phyloP scores from a whole-genome alignment of 2,113 vertebrate genomes.

The Galeopterus variegatus region DNA sequence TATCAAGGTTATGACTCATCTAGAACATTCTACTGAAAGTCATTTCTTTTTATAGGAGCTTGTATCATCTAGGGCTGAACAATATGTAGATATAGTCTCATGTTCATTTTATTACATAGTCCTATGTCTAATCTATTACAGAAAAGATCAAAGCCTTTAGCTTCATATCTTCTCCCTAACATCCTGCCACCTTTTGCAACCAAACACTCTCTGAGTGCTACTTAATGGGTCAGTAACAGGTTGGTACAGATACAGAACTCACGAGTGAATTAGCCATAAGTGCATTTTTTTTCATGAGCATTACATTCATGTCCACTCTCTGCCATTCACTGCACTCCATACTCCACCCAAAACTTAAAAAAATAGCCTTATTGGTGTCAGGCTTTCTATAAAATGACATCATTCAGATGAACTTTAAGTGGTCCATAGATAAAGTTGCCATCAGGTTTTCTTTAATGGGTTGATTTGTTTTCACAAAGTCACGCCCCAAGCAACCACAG shows the following conservation, averaged over 20 bases:
- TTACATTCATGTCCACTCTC: not conserved
- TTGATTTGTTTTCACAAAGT: conserved; percentile 37
- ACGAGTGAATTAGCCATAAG: not conserved
- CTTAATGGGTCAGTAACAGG: not conserved
- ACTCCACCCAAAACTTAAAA: not conserved
- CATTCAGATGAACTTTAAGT: not conserved
- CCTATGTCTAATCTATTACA: not conserved
- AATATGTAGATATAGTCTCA: not conserved
- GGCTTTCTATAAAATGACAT: not conserved
- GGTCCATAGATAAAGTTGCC: not conserved
- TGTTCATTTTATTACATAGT: not conserved
- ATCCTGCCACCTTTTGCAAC: not conserved
- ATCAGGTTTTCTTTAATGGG: not conserved
- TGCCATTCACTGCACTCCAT: not conserved
- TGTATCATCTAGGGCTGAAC: not conserved
- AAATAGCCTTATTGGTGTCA: not conserved
- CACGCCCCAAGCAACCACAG: not conserved
- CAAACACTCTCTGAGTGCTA: not conserved
- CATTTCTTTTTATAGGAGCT: not conserved
- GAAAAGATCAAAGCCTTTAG: not conserved
- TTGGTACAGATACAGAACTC: not conserved
- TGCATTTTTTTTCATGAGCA: not conserved
- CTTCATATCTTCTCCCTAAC: not conserved
- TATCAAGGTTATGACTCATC: not conserved
- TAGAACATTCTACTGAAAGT: not conserved